Evolutionary conservation across 2,888 invertebrate species (phyloP), one percentile per base, ranked within the genome.

Genomic region (Tipula unca): DNA sequence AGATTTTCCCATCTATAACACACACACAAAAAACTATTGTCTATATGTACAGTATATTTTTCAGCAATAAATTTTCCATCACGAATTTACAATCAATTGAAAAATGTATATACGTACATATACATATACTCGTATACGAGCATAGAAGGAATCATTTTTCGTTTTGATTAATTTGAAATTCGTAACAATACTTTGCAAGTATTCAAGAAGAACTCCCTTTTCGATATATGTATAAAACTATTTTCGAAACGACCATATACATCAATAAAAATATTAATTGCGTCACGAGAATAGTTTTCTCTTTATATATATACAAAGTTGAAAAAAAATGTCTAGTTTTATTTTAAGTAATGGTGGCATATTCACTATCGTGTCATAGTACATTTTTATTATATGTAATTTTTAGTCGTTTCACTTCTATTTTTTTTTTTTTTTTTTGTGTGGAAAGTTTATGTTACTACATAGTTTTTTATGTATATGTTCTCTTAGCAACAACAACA

Each of bases 71-170:
- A 69, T 69, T 69, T 69, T 69, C 69, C 25, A 69, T 69, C 69
- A 69, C 69, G 69, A 69, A 69, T 69, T 69, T 25, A 69, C 69
- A 69, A 69, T 69, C 69, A 69, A 69, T 69, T 69, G 69, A 69
- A 69, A 69, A 69, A 25, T 69, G 17, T 48, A 25, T 69, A 69
- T 69, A 69, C 4, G n/a, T 1, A n/a, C 3, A 36, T 36, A 36
- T 36, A 36, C 13, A 39, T 39, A 39, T 39, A 39, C 14, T 14
- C 14, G 14, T 42, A 42, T 42, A n/a, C n/a, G n/a, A n/a, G n/a
- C n/a, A 32, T 48, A 48, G 48, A 48, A 48, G n/a, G 48, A n/a
- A 69, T 25, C 69, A 69, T 69, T 69, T 69, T 69, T 25, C 20
- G 69, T 20, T 48, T 69, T 69, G 69, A 69, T 69, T 69, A 69